Percentiles rank a stretch among this genome's conserved stretches.
phyloP scores from a whole-genome alignment of 2,888 invertebrate species.

The Epicampocera succincta region DNA sequence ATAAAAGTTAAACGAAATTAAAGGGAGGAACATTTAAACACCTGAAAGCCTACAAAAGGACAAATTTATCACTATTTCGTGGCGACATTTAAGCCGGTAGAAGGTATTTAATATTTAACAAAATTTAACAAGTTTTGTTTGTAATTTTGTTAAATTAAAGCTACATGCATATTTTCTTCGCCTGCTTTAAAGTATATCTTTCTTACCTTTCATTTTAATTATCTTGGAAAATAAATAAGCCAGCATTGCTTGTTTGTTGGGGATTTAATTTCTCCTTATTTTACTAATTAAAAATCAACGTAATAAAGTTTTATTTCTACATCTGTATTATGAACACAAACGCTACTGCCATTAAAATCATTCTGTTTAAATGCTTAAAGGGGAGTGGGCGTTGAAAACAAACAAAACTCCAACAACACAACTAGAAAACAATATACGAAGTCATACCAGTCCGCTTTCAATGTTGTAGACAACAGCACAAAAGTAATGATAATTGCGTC shows the following conservation, averaged over 20 bases:
- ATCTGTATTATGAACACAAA: background rate
- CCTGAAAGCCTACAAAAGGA: background rate
- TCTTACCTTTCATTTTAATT: background rate
- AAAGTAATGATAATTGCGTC: constrained; percentile 43
- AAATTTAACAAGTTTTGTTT: no score
- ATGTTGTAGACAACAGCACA: constrained; percentile 1
- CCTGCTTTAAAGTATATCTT: no score
- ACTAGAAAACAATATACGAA: background rate
- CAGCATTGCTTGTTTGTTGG: background rate
- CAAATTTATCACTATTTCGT: background rate
- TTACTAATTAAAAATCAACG: constrained; percentile 22
- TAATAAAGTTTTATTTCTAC: constrained; percentile 2
- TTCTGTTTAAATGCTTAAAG: constrained; percentile 9
- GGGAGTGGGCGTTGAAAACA: constrained; percentile 30
- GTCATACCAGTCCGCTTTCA: constrained; percentile 2
- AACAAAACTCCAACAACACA: constrained; percentile 20
- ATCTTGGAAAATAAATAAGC: constrained; percentile 11
- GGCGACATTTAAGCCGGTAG: no score
- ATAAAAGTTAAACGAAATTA: constrained; percentile 5
- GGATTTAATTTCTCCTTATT: constrained; percentile 23
- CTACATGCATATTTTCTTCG: no score
- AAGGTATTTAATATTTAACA: no score
- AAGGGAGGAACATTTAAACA: no score
- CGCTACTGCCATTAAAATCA: constrained; percentile 7
- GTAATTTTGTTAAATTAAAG: no score